Percentiles rank a stretch among this genome's conserved stretches.
These are phyloP conservation scores for Limnothrissa miodon DNA, from an alignment of 2,113 vertebrate genomes.

Conservation along the genomic window DNA sequence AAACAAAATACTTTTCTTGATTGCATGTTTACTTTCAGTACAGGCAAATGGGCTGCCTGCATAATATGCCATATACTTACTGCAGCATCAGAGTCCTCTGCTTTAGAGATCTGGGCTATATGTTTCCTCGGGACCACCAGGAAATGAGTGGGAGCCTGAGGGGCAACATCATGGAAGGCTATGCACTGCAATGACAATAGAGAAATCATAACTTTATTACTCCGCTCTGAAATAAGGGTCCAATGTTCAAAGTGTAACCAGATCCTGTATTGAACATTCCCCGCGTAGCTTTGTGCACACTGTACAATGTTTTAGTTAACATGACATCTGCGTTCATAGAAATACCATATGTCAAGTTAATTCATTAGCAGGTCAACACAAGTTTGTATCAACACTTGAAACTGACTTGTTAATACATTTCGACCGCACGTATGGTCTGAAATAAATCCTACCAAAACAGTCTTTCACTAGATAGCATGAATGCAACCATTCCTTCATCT, in stretches of 20 bases:
- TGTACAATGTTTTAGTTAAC: too few species aligned
- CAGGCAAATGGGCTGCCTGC: background rate
- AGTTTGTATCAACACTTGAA: too few species aligned
- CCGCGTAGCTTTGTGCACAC: too few species aligned
- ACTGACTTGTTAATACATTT: too few species aligned
- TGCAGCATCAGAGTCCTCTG: constrained; percentile 81
- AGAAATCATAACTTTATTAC: background rate
- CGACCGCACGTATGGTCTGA: too few species aligned
- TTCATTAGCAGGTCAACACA: background rate
- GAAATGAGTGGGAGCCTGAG: constrained; percentile 94
- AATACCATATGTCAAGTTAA: too few species aligned
- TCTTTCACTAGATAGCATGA: too few species aligned
- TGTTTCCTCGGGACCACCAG: constrained; percentile 91
- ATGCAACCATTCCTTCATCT: too few species aligned
- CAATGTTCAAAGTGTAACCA: too few species aligned
- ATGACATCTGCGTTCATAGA: too few species aligned
- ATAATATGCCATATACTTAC: constrained; percentile 72
- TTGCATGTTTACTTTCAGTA: background rate
- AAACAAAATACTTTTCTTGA: background rate
- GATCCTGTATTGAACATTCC: too few species aligned
- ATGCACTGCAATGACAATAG: constrained; percentile 77
- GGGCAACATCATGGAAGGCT: constrained; percentile 87
- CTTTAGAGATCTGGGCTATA: constrained; percentile 83
- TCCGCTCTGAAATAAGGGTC: background rate
- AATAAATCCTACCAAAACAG: too few species aligned